Conservation (phyloP, 1,140 invertebrate species). For the Cataglyphis hispanica region DNA sequence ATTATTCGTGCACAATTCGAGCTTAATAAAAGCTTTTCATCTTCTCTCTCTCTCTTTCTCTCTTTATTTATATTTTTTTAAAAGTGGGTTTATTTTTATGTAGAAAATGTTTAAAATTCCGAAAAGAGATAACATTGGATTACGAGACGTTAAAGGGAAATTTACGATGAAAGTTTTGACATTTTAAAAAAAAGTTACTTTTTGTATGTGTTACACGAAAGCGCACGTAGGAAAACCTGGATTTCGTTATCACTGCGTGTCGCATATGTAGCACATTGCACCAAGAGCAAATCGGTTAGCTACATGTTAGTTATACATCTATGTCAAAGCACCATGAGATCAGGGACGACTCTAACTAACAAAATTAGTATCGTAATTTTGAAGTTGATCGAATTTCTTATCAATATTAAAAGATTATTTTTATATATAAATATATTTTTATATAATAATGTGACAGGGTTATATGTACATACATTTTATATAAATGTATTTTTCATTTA, state of each 20-base stretch:
- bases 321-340: background rate
- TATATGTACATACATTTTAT: no score
- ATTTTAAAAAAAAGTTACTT: background rate
- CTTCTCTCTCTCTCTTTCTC: background rate
- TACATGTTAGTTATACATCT: slow-evolving; percentile 41
- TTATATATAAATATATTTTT: no score
- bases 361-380: background rate
- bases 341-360: background rate
- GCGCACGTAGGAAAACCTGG: background rate
- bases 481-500: no score
- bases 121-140: slow-evolving; percentile 6
- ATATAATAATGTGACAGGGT: no score
- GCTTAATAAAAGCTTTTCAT: background rate
- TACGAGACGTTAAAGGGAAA: background rate
- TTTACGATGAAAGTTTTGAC: background rate
- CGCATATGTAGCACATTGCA: slow-evolving; percentile 51
- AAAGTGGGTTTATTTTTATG: background rate
- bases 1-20: background rate
- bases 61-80: background rate
- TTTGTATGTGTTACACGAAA: background rate
- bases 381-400: background rate
- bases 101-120: slow-evolving; percentile 3
- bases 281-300: slow-evolving; percentile 56
- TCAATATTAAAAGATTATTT: no score
- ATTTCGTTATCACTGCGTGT: slow-evolving; percentile 51